Base-by-base conservation (phyloP, 2,113 vertebrate genomes). In the Haemorhous mexicanus region DNA sequence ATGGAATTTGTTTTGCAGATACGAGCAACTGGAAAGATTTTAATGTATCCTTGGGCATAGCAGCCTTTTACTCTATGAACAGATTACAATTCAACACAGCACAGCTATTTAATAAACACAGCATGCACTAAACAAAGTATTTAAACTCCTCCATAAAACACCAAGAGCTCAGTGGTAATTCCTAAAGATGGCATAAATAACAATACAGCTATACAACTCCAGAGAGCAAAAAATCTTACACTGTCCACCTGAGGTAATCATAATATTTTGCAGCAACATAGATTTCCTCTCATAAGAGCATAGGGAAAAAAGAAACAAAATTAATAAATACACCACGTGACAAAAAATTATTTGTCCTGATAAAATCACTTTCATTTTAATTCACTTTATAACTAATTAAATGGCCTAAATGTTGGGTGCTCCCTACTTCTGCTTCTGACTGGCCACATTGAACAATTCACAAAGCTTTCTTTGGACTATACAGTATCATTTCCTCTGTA, bases 161-260 rank as follows among this genome's bases (percentile, higher is more conserved):
- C 23, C 12, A 89, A 94, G 43, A 73, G 13, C 20, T 90, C 58
- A 47, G 39, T 28, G 53, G 37, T 41, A 79, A 87, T 59, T 90
- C 76, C 50, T 77, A 55, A 86, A 70, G 75, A 91, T 62, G 81
- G 90, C n/a, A 70, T 62, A 96, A 91, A 76, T 62, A 93, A 87
- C 39, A 67, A 52, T 39, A 76, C 0, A 7, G 74, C 37, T 72
- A 26, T 7, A 90, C 30, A 62, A 32, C 28, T 58, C n/a, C 55
- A 69, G 53, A 73, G 1, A 87, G 27, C 58, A 93, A 84, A 92
- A 88, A 52, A 46, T 26, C n/a, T 49, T 9, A 2, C 46, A 32
- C 4, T 66, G 46, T 62, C 58, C 50, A 76, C 32, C 14, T 3
- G 1, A 80, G 19, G 21, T 41, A 92, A 73, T 18, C 43, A 35